These are phyloP conservation scores for Phyllotis vaccarum DNA, from an alignment of 2,797 vertebrate species.

Conservation along the genomic window DNA sequence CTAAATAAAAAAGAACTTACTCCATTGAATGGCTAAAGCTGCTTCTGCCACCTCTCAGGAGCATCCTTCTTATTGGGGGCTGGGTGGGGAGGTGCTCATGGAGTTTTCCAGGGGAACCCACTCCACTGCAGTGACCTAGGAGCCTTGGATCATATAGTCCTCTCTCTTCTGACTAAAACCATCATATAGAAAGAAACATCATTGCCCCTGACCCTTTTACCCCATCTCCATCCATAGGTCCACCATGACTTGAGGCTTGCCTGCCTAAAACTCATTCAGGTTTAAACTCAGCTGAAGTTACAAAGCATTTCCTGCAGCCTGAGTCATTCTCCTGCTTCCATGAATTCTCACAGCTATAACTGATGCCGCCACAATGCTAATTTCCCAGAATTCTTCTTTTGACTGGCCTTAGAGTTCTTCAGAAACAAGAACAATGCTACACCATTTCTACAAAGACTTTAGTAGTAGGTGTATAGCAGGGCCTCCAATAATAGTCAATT, in stretches of 20 bases:
- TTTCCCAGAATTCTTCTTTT: conserved; percentile 10
- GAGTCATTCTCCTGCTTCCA: neutral
- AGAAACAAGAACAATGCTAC: conserved; percentile 14
- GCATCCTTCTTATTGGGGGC: neutral
- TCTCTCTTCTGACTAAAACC: neutral
- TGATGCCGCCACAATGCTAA: neutral
- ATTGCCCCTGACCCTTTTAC: neutral
- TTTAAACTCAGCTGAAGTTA: neutral
- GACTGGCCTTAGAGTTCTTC: neutral
- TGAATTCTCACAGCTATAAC: neutral
- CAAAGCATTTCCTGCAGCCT: conserved; percentile 24
- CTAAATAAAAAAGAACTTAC: neutral
- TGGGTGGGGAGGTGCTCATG: neutral
- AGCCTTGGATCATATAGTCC: neutral
- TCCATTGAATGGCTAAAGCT: neutral
- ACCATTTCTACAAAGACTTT: neutral
- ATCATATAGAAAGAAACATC: neutral
- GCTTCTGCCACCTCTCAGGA: neutral
- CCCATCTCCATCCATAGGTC: neutral
- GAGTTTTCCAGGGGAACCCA: neutral
- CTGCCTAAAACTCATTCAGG: neutral
- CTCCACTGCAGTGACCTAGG: neutral
- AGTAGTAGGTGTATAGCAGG: neutral
- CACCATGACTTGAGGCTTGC: neutral
- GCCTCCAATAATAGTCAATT: neutral